phyloP scores from a whole-genome alignment of 2,888 invertebrate genomes.

The Melipona beecheii region DNA sequence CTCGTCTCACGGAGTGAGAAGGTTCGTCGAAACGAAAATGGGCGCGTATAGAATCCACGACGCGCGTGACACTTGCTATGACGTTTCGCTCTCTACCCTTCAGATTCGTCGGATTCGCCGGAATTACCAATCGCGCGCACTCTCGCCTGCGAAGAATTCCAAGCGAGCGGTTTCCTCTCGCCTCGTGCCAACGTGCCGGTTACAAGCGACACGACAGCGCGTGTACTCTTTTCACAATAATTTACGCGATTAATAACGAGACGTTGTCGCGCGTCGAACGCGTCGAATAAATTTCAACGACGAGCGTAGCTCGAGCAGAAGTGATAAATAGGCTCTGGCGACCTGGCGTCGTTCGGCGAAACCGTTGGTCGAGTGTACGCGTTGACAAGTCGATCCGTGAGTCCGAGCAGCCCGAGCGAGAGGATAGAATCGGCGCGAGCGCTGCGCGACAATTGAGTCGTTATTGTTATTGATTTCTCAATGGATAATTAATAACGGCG shows the following conservation, averaged over 20 bases:
- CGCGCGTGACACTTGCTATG: neutral
- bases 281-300: conserved; percentile 14
- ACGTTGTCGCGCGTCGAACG: neutral
- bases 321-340: conserved; percentile 8
- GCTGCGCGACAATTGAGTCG: conserved; percentile 49
- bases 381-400: conserved; percentile 27
- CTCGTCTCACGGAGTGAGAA: neutral
- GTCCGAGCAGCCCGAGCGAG: neutral
- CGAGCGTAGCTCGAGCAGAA: neutral
- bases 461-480: conserved; percentile 59
- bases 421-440: neutral
- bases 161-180: neutral
- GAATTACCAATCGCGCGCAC: neutral
- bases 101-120: neutral
- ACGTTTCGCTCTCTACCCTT: neutral
- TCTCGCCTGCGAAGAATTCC: neutral
- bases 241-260: conserved; percentile 17
- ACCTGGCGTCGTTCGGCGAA: neutral
- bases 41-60: neutral
- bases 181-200: neutral
- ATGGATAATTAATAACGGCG: conserved; percentile 78
- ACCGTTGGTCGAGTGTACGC: conserved; percentile 1
- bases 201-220: neutral
- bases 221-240: conserved; percentile 7
- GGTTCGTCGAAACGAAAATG: neutral